These are phyloP conservation scores for Cataglyphis rosenhaueri DNA, from an alignment of 2,888 invertebrate species.

Conservation along the genomic window DNA sequence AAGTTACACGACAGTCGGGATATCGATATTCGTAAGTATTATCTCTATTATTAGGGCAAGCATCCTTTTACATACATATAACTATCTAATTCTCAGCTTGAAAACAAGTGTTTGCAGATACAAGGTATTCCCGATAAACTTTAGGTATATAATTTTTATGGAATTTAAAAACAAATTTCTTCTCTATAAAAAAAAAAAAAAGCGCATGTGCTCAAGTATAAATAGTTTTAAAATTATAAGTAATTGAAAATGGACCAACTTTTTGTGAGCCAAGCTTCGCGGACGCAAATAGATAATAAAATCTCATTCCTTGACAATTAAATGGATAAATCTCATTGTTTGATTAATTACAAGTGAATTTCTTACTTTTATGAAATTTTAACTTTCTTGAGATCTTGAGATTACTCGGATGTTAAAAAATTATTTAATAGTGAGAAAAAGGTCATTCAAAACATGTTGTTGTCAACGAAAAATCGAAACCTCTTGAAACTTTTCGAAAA, in stretches of 20 bases:
- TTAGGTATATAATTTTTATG: background rate
- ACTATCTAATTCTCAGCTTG: background rate
- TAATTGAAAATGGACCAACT: background rate
- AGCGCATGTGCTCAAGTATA: background rate
- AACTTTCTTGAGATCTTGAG: background rate
- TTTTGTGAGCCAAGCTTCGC: background rate
- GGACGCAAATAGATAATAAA: background rate
- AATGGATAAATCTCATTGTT: background rate
- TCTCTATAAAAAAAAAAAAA: background rate
- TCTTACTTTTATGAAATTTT: background rate
- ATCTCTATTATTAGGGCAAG: background rate
- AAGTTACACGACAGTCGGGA: background rate
- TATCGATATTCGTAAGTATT: background rate
- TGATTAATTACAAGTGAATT: background rate
- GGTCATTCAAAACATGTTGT: background rate
- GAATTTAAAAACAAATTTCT: background rate
- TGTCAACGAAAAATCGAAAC: background rate
- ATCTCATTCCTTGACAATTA: background rate
- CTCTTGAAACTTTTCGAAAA: background rate
- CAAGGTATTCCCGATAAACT: background rate
- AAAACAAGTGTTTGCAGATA: background rate
- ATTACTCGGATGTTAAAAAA: background rate
- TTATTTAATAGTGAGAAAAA: background rate
- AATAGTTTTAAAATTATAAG: slow-evolving; percentile 4
- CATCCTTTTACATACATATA: background rate